phyloP scores from a whole-genome alignment of 2,797 vertebrate species.

The Hyperoplus lanceolatus region DNA sequence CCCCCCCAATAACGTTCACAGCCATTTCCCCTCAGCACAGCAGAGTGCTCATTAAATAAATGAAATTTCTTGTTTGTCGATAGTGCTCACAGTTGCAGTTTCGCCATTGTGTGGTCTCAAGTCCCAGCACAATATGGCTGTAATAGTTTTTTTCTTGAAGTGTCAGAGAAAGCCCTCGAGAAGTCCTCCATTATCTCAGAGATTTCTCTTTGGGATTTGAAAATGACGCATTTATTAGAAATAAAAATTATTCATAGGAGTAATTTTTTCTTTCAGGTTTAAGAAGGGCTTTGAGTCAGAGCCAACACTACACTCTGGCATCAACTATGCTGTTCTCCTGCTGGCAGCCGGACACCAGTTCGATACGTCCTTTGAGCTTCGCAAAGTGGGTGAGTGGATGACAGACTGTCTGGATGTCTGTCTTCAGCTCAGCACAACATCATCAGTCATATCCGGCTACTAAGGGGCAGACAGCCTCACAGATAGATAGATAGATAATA shows the following conservation, averaged over 20 bases:
- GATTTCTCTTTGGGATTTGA: slow-evolving; percentile 22
- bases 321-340: slow-evolving; percentile 97
- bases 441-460: not conserved
- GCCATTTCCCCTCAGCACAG: slow-evolving; percentile 41
- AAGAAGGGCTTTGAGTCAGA: slow-evolving; percentile 97
- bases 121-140: slow-evolving; percentile 69
- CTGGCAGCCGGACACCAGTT: slow-evolving; percentile 96
- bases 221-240: slow-evolving; percentile 45
- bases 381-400: slow-evolving; percentile 95
- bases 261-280: slow-evolving; percentile 87
- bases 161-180: slow-evolving; percentile 32
- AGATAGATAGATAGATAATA: not conserved
- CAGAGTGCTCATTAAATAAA: slow-evolving; percentile 80
- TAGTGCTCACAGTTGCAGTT: slow-evolving; percentile 40
- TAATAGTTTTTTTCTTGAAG: slow-evolving; percentile 64
- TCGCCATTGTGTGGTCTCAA: slow-evolving; percentile 56
- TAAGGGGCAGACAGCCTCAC: not conserved
- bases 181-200: slow-evolving; percentile 35
- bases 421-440: not conserved
- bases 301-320: slow-evolving; percentile 97
- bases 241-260: slow-evolving; percentile 30
- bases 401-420: not conserved
- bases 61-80: slow-evolving; percentile 65
- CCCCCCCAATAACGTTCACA: slow-evolving; percentile 56
- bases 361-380: slow-evolving; percentile 96